Base-by-base conservation (phyloP, 2,888 invertebrate genomes). In the Mongoloraphidia duomilia region DNA sequence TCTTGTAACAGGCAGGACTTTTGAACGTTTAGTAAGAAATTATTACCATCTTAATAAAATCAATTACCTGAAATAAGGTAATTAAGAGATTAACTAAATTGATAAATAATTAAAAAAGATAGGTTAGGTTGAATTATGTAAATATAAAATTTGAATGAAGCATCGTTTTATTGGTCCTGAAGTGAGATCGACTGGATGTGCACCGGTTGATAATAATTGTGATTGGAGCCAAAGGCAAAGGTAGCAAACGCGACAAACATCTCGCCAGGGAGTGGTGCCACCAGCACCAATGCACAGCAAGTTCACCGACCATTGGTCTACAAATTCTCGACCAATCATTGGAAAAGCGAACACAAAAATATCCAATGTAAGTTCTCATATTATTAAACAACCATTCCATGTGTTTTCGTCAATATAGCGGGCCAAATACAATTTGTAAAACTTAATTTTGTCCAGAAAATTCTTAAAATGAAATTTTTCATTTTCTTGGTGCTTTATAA, bases 251-350 rank as follows among this genome's bases (percentile, higher is more conserved):
- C 64, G 65, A 64, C 64, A 63, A 62, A 65, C 58, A 56, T 59
- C 61, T 63, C 60, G 62, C 60, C 61, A 64, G 75, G 77, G 78
- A 79, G 78, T 79, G 79, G 79, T 77, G 70, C 72, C 75, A 75
- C 75, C 76, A 75, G 78, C 80, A 79, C 79, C 79, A 81, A 78
- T 81, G 78, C 79, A 73, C 76, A 75, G 73, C 75, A 76, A 66
- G 70, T 71, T 82, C 82, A 79, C 77, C 81, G 82, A 75, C 82
- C 83, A 83, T 84, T 83, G 82, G 82, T 81, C 81, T 82, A 82
- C 77, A 78, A 75, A 80, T 80, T 77, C 80, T 79, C 82, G 82
- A 82, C 86, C 88, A 87, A 88, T 86, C 86, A 84, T 83, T 76
- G 83, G 77, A 79, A 84, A 80, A 83, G 80, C 80, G 79, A 79